Evolutionary conservation across 2,797 vertebrate species (phyloP).

Genomic region (Poeciliopsis infans): DNA sequence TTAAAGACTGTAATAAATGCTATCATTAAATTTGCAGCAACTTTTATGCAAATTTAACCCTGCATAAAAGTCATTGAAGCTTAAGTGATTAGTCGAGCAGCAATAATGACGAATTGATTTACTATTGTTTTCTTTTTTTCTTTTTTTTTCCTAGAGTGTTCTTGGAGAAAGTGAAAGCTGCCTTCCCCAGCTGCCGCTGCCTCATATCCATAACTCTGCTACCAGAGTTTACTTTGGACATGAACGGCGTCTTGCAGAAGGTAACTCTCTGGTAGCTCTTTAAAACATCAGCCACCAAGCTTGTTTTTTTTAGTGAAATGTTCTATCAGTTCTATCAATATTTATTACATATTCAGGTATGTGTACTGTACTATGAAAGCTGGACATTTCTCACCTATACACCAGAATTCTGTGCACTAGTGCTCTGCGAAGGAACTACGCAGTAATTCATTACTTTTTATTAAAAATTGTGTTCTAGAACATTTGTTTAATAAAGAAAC

Average conservation of each 20-base stretch:
- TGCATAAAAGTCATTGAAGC: not conserved
- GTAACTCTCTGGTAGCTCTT: constrained; percentile 68
- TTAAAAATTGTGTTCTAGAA: not conserved
- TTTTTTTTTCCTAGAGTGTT: constrained; percentile 80
- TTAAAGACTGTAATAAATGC: too few species aligned
- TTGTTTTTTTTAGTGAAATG: not conserved
- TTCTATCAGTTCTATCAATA: not conserved
- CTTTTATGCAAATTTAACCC: not conserved
- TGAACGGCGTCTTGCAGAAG: constrained; percentile 92
- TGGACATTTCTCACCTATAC: not conserved
- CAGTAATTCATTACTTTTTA: not conserved
- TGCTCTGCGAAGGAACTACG: not conserved
- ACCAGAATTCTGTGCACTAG: not conserved
- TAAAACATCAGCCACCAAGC: not conserved
- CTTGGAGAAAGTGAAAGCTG: constrained; percentile 67
- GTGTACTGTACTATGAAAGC: not conserved
- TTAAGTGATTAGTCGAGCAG: not conserved
- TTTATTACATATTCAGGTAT: not conserved
- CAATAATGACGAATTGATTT: not conserved
- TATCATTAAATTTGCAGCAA: not conserved
- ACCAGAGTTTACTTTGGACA: constrained; percentile 96
- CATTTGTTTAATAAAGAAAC: not conserved
- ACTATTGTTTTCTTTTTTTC: not conserved
- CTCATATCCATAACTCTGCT: constrained; percentile 89
- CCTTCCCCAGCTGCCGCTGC: constrained; percentile 92